Base-by-base conservation (phyloP, 2,113 vertebrate species). In the Podocnemis expansa region DNA sequence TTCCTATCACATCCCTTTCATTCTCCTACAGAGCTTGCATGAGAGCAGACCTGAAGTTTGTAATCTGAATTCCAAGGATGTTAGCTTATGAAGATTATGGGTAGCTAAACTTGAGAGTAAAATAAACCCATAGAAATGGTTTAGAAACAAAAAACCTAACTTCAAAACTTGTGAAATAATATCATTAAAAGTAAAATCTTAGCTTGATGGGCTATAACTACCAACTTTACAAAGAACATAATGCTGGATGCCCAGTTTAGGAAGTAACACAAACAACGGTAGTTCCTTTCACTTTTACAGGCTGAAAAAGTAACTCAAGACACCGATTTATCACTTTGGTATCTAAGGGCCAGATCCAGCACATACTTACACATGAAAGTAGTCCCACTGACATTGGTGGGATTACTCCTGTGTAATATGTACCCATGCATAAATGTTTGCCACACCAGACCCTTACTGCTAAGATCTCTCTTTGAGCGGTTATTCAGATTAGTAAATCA, bases 401-500 rank as follows among this genome's bases (percentile, higher is more conserved):
- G 24, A 10, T 89, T 25, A 0, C 79, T 8, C 78, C 10, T 73
- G 22, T 24, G 10, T 73, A 41, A 24, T 41, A 17, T 22, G 12
- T 60, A 27, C 25, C 0, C 1, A 5, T 5, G 85, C 88, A 60
- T 70, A 85, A 94, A 76, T 76, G 47, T 45, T 82, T n/a, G 22
- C 3, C 93, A 52, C 60, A 1, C 52, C 88, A 89, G 75, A 31
- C 79, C 38, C 82, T 70, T 89, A 85, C 3, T 0, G 1, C 38
- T 76, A 88, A 91, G 95, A 96, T 91, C 88, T 89, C 22, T 67
- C 90, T 88, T 73, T 88, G 21, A 86, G 51, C 34, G 91, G 91
- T 94, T 94, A 91, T 92, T 55, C 27, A 58, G 83, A 6, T 84
- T 73, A 90, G 84, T 87, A 67, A 95, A 84, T 52, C 12, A 60